These are phyloP conservation scores for Suricata suricatta DNA, from an alignment of 2,113 vertebrate species.

Conservation along the genomic window DNA sequence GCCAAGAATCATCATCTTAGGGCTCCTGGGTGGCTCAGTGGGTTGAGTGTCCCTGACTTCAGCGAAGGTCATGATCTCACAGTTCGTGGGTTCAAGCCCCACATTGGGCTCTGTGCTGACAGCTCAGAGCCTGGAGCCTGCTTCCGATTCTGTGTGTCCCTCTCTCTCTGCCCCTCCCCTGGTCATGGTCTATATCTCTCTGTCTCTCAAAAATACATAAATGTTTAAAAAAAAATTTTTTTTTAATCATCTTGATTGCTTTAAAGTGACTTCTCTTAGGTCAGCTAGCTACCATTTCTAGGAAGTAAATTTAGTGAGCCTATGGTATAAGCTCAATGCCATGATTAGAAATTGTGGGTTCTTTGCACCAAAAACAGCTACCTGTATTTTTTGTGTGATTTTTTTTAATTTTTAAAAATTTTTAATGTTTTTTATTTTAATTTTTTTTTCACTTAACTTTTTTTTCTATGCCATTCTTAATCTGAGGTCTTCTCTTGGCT, in stretches of 20 bases:
- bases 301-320: background rate
- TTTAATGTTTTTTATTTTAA: background rate
- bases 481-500: background rate
- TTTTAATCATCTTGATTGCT: background rate
- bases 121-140: no score
- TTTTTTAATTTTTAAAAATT: background rate
- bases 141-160: no score
- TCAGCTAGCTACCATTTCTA: background rate
- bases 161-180: no score
- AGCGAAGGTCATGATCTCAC: no score
- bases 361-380: background rate
- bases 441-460: background rate
- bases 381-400: background rate
- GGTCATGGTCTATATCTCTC: no score
- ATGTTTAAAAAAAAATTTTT: no score
- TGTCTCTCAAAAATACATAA: no score
- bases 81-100: no score
- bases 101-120: no score
- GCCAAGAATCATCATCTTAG: background rate
- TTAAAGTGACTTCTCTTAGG: background rate
- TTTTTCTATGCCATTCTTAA: background rate
- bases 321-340: background rate
- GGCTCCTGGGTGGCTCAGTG: no score
- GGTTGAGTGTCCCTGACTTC: no score
- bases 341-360: background rate